Conservation (phyloP, 1,140 invertebrate genomes). For the Rhagoletis zephyria region DNA sequence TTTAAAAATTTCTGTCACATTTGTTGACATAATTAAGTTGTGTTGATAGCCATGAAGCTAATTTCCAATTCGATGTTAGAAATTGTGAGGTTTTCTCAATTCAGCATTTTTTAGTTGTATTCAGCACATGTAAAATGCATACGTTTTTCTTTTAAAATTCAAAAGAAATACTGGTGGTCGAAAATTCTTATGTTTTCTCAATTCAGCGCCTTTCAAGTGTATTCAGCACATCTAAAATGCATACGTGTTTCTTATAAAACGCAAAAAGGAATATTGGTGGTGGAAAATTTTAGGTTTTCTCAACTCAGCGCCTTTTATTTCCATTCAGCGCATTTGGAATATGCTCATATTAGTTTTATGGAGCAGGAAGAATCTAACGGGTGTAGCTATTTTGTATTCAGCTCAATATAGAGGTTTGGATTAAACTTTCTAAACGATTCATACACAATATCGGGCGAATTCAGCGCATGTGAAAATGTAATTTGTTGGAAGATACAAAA, state of each 20-base stretch:
- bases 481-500: neutral
- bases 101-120: neutral
- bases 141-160: too few relatives aligned
- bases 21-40: slow-evolving; percentile 50
- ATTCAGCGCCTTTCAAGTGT: neutral
- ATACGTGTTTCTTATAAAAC: too few relatives aligned
- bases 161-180: too few relatives aligned
- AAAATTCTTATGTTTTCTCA: too few relatives aligned
- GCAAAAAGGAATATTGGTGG: too few relatives aligned
- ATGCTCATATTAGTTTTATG: neutral
- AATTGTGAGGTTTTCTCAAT: neutral
- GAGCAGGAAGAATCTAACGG: neutral
- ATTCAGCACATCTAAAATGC: neutral
- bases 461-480: neutral
- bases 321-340: too few relatives aligned
- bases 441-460: too few relatives aligned
- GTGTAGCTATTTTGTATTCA: neutral
- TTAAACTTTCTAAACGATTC: too few relatives aligned
- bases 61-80: too few relatives aligned
- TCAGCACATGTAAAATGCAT: neutral
- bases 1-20: slow-evolving; percentile 3
- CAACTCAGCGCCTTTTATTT: too few relatives aligned
- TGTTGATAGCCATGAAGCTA: neutral
- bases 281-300: too few relatives aligned
- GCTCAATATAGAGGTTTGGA: neutral